Conservation (phyloP, 2,113 vertebrate genomes). For the Semnornis frantzii region DNA sequence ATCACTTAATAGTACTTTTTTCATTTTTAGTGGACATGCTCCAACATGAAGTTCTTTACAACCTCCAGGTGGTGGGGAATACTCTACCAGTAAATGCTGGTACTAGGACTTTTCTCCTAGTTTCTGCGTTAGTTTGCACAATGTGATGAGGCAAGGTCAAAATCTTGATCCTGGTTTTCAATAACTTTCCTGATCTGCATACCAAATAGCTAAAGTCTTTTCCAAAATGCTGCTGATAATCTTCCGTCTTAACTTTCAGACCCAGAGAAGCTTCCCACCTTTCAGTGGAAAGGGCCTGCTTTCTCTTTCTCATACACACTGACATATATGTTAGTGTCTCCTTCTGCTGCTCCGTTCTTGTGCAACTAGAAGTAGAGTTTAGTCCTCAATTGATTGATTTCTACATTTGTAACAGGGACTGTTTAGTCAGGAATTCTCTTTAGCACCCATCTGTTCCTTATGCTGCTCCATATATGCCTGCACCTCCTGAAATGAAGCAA, state of each 20-base stretch:
- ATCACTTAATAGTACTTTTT: background rate
- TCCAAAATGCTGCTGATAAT: background rate
- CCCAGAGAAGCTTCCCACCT: background rate
- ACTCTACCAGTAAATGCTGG: background rate
- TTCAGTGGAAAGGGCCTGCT: background rate
- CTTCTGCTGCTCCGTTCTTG: background rate
- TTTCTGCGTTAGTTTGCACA: background rate
- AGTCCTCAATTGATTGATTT: conserved; percentile 20
- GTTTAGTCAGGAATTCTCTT: conserved; percentile 39
- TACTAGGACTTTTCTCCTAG: background rate
- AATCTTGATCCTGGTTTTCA: conserved; percentile 1
- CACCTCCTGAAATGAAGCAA: conserved; percentile 38
- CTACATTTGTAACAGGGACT: conserved; percentile 12
- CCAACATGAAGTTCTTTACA: background rate
- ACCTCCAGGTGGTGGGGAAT: background rate
- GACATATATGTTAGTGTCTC: background rate
- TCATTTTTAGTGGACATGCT: background rate
- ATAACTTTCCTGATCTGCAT: background rate
- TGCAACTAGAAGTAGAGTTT: background rate
- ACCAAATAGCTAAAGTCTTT: background rate
- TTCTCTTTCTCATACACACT: background rate
- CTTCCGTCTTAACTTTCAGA: background rate
- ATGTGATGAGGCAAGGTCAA: background rate
- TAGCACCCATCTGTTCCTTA: conserved; percentile 48
- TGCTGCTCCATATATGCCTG: conserved; percentile 26